Evolutionary conservation across 2,113 vertebrate genomes (phyloP), one percentile per base, ranked within the genome.

Genomic region (Pterophyllum scalare): DNA sequence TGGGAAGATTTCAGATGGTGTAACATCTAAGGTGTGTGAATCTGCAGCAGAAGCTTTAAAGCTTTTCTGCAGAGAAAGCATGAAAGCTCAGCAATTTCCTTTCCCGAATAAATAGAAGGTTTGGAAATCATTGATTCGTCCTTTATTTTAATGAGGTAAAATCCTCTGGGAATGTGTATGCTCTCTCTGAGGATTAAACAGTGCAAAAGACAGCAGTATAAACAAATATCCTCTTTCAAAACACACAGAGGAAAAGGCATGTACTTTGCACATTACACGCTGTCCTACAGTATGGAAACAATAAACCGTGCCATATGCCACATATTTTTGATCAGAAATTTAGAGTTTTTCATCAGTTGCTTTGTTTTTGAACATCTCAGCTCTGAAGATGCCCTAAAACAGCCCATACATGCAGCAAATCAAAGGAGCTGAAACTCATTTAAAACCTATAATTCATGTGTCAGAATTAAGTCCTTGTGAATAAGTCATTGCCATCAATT

Each of bases 61-160:
- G 20, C 43, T 11, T 84, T 70, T 54, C 64, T 72, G 79, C 61
- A 82, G 38, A 60, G 77, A 65, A 79, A 57, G 40, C 22, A 6
- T 26, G 52, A 65, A 78, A 86, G 81, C 85, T 92, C 85, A 90
- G 87, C 87, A 89, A n/a, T 80, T 79, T 86, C 46, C 26, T 56
- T 15, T 64, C 13, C 77, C 56, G 72, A 49, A 80, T 87, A 88
- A 87, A 82, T 70, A 83, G 43, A 77, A 75, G 74, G 31, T 89
- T 88, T 85, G 84, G 80, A 86, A 91, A 91, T 89, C 87, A 92
- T 90, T 84, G 88, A 92, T 91, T 90, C n/a, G 59, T 90, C 87
- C 91, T 91, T 86, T 89, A 91, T 88, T 89, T 89, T 91, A 92
- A 92, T 86, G 88, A 93, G 87, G 81, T 87, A 80, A 17, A 84